Conservation (phyloP, 1,140 invertebrate species). For the Drosophila pseudoananassae region DNA sequence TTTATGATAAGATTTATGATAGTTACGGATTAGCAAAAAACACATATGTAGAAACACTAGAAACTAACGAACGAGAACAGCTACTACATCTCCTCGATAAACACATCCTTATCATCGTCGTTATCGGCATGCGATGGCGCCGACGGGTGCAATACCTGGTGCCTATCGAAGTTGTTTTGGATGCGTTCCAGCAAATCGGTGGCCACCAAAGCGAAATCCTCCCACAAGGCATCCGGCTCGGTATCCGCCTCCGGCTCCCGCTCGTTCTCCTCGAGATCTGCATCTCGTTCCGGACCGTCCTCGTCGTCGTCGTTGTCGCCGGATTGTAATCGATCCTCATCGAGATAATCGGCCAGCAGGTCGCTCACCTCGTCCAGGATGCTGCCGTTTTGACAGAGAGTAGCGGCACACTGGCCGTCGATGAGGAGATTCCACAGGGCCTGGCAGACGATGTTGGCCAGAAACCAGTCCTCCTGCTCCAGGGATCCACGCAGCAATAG, state of each 20-base stretch:
- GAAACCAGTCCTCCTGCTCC: constrained; percentile 81
- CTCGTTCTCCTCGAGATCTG: neutral
- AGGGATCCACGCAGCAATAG: constrained; percentile 67
- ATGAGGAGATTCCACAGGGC: constrained; percentile 89
- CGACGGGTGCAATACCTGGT: constrained; percentile 25
- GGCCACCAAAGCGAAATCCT: constrained; percentile 87
- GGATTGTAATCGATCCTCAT: constrained; percentile 85
- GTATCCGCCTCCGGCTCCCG: neutral
- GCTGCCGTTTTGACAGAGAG: constrained; percentile 83
- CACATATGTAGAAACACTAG: constrained; percentile 28
- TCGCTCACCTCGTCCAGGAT: constrained; percentile 86
- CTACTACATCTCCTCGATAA: constrained; percentile 76
- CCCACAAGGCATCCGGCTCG: constrained; percentile 85
- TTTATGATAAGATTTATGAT: constrained; percentile 6
- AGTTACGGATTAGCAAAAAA: constrained; percentile 29
- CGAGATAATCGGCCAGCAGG: constrained; percentile 86
- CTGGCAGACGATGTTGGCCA: constrained; percentile 81
- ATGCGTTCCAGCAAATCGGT: constrained; percentile 86
- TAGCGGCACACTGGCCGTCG: constrained; percentile 84
- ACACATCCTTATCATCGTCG: constrained; percentile 71
- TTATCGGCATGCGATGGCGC: constrained; percentile 10
- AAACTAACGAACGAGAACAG: constrained; percentile 6
- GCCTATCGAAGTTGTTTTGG: constrained; percentile 75
- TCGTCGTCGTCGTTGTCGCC: constrained; percentile 49
- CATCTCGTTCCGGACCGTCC: constrained; percentile 6